Evolutionary conservation across 1,140 invertebrate genomes (phyloP).

Genomic region (Drosophila mauritiana): DNA sequence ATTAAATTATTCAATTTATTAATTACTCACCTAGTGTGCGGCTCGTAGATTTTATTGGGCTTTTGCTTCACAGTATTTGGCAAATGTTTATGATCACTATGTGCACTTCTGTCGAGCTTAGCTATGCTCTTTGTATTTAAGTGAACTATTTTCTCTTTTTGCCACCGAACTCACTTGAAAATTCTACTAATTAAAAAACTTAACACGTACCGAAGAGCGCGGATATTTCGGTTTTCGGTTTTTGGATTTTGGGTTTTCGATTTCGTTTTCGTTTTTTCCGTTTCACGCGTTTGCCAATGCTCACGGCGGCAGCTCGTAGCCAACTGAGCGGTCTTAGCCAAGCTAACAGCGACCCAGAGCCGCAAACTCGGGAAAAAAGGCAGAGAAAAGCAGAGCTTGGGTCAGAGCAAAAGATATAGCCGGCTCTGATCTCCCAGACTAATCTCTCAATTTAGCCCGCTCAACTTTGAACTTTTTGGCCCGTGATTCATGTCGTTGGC

Average conservation of each 20-base stretch:
- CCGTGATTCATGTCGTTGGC: slow-evolving; percentile 37
- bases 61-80: slow-evolving; percentile 12
- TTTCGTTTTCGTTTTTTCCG: slow-evolving; percentile 47
- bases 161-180: slow-evolving; percentile 54
- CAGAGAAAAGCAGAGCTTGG: slow-evolving; percentile 28
- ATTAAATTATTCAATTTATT: slow-evolving; percentile 36
- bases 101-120: slow-evolving; percentile 11
- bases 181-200: slow-evolving; percentile 74
- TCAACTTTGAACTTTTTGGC: slow-evolving; percentile 48
- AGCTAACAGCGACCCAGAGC: slow-evolving; percentile 26
- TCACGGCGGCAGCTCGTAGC: slow-evolving; percentile 74
- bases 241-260: slow-evolving; percentile 22
- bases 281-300: slow-evolving; percentile 72
- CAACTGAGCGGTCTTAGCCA: slow-evolving; percentile 63
- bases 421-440: slow-evolving; percentile 15
- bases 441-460: slow-evolving; percentile 47
- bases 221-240: slow-evolving; percentile 31
- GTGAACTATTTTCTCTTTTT: slow-evolving; percentile 61
- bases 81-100: slow-evolving; percentile 42
- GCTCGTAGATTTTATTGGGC: slow-evolving; percentile 23
- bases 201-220: slow-evolving; percentile 56
- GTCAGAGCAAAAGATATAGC: slow-evolving; percentile 17
- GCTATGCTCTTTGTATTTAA: slow-evolving; percentile 19
- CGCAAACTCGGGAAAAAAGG: slow-evolving; percentile 25
- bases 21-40: slow-evolving; percentile 61